phyloP scores from a whole-genome alignment of 2,888 invertebrate species.

The Drosophila helvetica region DNA sequence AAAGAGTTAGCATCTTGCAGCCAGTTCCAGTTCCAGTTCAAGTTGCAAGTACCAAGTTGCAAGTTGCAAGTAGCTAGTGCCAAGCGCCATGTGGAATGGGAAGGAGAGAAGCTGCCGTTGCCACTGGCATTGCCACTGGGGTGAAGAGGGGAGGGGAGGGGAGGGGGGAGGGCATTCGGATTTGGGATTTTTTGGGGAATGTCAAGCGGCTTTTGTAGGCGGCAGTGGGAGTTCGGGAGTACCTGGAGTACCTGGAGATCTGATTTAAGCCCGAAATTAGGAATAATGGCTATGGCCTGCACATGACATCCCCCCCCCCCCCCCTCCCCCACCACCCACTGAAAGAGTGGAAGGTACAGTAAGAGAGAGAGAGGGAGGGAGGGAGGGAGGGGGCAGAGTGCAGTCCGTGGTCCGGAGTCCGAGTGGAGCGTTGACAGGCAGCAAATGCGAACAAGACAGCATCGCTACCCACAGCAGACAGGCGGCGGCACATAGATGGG shows the following conservation, averaged over 20 bases:
- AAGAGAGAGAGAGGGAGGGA: background rate
- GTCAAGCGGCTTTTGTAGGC: constrained; percentile 60
- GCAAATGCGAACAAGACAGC: constrained; percentile 77
- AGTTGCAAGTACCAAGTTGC: constrained; percentile 8
- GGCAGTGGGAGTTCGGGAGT: constrained; percentile 50
- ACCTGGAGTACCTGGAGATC: constrained; percentile 59
- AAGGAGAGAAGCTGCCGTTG: background rate
- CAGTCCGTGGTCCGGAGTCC: constrained; percentile 37
- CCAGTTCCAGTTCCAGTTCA: background rate
- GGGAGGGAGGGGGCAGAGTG: constrained; percentile 4
- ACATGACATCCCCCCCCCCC: constrained; percentile 67
- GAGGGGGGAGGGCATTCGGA: too few relatives aligned
- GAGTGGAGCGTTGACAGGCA: constrained; percentile 68
- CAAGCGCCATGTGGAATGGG: constrained; percentile 1
- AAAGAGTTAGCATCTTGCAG: constrained; percentile 17
- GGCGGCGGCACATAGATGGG: constrained; percentile 1
- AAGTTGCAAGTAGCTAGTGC: constrained; percentile 16
- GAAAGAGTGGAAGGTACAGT: background rate
- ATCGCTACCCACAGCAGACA: constrained; percentile 56
- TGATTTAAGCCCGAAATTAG: constrained; percentile 81
- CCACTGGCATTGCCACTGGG: background rate
- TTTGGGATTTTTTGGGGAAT: constrained; percentile 45
- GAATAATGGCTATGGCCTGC: constrained; percentile 80
- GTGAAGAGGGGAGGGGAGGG: too few relatives aligned
- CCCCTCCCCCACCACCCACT: constrained; percentile 14